phyloP scores from a whole-genome alignment of 2,113 vertebrate genomes.

The Empidonax alnorum region DNA sequence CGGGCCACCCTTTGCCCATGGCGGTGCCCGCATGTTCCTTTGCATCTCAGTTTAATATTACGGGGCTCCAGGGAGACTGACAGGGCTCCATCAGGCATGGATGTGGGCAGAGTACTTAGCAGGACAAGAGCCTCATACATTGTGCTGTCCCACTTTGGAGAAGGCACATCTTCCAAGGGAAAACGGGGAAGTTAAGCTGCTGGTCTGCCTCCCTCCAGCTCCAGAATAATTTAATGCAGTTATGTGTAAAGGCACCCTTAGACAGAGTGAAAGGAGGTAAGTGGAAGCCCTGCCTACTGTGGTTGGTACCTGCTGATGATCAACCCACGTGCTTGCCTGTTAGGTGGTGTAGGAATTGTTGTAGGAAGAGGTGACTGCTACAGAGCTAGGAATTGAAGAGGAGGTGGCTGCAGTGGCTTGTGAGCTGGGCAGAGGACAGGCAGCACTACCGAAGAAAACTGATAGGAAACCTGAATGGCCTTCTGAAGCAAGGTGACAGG shows the following conservation, averaged over 20 bases:
- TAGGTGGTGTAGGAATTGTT: background rate
- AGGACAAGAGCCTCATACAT: rapidly evolving
- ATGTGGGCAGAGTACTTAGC: background rate
- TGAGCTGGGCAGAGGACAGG: background rate
- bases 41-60: background rate
- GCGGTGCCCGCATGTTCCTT: background rate
- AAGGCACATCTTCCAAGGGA: background rate
- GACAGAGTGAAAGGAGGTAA: background rate
- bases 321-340: rapidly evolving
- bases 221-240: background rate
- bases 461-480: background rate
- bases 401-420: rapidly evolving
- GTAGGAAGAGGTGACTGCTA: background rate
- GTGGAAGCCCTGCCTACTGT: background rate
- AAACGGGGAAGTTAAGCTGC: background rate
- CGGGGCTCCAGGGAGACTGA: background rate
- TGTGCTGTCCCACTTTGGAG: background rate
- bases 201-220: background rate
- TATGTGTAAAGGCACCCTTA: background rate
- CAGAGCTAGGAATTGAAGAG: background rate
- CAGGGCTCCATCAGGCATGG: rapidly evolving
- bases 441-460: background rate
- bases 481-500: background rate
- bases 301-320: background rate
- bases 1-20: background rate